phyloP scores from a whole-genome alignment of 2,113 vertebrate species.

The Hypanus sabinus region DNA sequence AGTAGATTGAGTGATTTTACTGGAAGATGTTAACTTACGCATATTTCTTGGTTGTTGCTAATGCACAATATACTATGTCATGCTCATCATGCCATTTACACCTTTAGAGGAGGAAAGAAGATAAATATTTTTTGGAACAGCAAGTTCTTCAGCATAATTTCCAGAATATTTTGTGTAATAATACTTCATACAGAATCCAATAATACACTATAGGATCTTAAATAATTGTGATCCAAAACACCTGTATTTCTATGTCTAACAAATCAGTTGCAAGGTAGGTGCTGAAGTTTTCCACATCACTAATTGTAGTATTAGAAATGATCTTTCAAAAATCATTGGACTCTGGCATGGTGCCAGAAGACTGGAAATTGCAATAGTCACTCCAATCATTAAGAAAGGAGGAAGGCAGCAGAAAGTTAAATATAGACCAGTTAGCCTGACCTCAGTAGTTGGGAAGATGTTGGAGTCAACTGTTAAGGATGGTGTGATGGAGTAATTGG shows the following conservation, averaged over 20 bases:
- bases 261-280: background rate
- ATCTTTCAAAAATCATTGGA: too few relatives aligned
- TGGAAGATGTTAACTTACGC: constrained; percentile 53
- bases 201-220: background rate
- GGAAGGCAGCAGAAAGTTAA: too few relatives aligned
- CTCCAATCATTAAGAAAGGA: too few relatives aligned
- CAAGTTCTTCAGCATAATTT: background rate
- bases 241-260: background rate
- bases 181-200: background rate
- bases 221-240: background rate
- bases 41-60: constrained; percentile 64
- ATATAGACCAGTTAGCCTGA: too few relatives aligned
- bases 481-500: too few relatives aligned
- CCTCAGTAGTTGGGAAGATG: too few relatives aligned
- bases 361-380: too few relatives aligned
- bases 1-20: background rate
- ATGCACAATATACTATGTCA: constrained; percentile 60
- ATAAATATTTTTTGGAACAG: background rate
- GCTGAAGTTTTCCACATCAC: background rate
- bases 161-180: background rate
- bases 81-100: constrained; percentile 71
- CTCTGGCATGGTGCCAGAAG: too few relatives aligned
- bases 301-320: background rate
- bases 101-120: constrained; percentile 45
- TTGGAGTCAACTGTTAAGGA: too few relatives aligned